Conservation (phyloP, 2,888 invertebrate species). For the Cerastis leucographa region DNA sequence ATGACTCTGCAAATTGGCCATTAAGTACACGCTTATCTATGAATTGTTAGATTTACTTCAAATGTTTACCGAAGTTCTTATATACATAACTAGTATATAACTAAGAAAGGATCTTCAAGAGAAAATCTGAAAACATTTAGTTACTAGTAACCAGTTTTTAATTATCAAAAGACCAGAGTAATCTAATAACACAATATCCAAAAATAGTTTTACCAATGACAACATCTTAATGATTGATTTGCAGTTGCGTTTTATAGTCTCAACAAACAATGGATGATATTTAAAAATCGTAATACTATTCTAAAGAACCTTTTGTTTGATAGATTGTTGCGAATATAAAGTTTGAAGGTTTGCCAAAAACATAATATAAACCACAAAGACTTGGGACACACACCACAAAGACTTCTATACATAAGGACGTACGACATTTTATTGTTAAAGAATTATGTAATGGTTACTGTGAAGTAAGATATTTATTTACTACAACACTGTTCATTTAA, state of each 20-base stretch:
- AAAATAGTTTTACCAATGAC: neutral
- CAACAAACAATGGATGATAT: conserved; percentile 28
- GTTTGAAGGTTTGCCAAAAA: conserved; percentile 54
- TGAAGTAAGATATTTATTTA: conserved; percentile 37
- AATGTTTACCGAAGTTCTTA: conserved; percentile 22
- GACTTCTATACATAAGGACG: neutral
- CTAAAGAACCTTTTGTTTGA: conserved; percentile 31
- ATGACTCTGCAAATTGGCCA: conserved; percentile 24
- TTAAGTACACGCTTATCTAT: conserved; percentile 13
- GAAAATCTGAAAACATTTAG: neutral
- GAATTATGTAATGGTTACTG: conserved; percentile 46
- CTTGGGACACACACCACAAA: conserved; percentile 1
- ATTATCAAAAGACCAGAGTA: neutral
- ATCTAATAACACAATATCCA: neutral
- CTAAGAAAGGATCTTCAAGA: neutral
- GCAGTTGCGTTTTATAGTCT: conserved; percentile 1
- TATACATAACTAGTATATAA: conserved; percentile 9
- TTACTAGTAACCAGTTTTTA: neutral
- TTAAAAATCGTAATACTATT: conserved; percentile 20
- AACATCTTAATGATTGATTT: conserved; percentile 21
- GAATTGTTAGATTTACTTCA: conserved; percentile 29
- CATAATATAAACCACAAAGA: conserved; percentile 25
- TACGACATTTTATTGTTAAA: conserved; percentile 10
- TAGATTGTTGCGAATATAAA: conserved; percentile 31
- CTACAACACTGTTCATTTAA: conserved; percentile 24